A percentile compares a stretch with the other conserved stretches of the same genome.
phyloP scores from a whole-genome alignment of 1,140 invertebrate species.

The Colletes gigas region DNA sequence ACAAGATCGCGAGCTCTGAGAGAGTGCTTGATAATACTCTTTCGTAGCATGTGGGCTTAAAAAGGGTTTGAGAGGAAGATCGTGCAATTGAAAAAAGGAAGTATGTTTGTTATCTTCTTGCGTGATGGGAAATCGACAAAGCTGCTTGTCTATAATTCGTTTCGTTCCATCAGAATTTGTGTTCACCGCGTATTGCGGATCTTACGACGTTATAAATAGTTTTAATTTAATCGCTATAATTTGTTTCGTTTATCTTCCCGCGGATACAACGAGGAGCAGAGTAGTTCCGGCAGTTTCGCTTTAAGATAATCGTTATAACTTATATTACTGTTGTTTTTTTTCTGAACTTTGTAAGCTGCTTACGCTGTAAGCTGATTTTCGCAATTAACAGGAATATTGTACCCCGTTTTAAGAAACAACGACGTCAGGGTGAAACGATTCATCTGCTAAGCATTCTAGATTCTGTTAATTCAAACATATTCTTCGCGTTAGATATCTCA shows the following conservation, averaged over 20 bases:
- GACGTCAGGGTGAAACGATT: no score
- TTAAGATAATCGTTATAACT: conserved; percentile 7
- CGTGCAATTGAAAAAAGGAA: neutral
- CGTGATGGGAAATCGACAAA: neutral
- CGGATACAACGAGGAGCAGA: neutral
- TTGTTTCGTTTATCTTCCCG: no score
- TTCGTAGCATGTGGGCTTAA: conserved; percentile 10
- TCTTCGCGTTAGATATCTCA: neutral
- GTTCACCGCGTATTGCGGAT: neutral
- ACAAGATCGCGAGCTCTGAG: neutral
- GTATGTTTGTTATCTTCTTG: conserved; percentile 5
- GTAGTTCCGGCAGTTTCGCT: neutral
- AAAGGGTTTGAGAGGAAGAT: neutral
- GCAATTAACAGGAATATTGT: conserved; percentile 21
- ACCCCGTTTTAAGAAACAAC: neutral
- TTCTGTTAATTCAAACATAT: neutral
- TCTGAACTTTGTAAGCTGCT: conserved; percentile 4
- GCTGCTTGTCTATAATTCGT: neutral
- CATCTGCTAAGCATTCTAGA: neutral
- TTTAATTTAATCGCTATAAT: no score
- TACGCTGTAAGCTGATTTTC: conserved; percentile 20
- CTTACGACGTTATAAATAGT: neutral
- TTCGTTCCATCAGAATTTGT: neutral
- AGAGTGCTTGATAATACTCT: conserved; percentile 12
- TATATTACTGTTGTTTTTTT: neutral